Base-by-base conservation (phyloP, 2,888 invertebrate genomes). In the Eremobia ochroleuca region DNA sequence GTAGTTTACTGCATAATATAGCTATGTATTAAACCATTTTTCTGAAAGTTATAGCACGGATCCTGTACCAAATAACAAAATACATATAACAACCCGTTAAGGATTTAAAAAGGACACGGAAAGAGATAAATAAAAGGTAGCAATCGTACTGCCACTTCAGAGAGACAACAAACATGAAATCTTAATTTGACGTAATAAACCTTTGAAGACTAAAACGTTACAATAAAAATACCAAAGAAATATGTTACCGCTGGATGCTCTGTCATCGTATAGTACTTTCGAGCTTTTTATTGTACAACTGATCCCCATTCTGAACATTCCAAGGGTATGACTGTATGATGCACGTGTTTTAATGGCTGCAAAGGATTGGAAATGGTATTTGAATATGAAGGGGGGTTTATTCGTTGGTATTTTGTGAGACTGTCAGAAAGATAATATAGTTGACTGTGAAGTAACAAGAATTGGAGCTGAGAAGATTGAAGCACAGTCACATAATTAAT, bases 231-330 rank as follows among this genome's bases (percentile, higher is more conserved):
- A 87, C 73, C 61, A 62, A 82, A 82, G 69, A 77, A 82, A 80
- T 78, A 83, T 77, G 40, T 78, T 72, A 88, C 76, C 76, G 82
- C 69, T 78, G 79, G 46, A 83, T 71, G 79, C 78, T 79, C 90
- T 88, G 87, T 88, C 88, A 87, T 88, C 89, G 74, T 88, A 72
- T 77, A 81, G 76, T 87, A 79, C 87, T 80, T 83, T 82, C 79
- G 86, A 88, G 87, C 75, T 86, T 88, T 91, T 93, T 93, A 91
- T 90, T 92, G 89, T 86, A 85, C 81, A 87, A 89, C 87, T 90
- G 91, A 91, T 91, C 90, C 88, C 85, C 91, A 93, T 94, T 92
- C 92, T 92, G 90, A 90, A 85, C 93, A 95, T 95, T 93, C 95
- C 95, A 86, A 92, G 88, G 81, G 89, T 90, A 92, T 94, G 95